phyloP scores from a whole-genome alignment of 2,888 invertebrate genomes.

The Halictus ligatus region DNA sequence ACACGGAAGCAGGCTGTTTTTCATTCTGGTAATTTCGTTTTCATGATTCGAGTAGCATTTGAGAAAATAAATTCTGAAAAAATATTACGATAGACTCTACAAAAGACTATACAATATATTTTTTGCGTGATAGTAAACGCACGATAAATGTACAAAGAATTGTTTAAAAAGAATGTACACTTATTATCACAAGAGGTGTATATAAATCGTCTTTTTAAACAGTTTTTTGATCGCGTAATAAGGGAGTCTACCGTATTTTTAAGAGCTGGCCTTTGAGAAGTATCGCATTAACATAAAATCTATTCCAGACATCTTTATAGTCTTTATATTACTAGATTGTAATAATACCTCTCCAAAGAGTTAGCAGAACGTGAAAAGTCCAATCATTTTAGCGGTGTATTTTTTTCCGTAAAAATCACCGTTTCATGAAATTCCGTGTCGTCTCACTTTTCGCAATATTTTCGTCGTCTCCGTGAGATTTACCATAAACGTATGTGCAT shows the following conservation, averaged over 20 bases:
- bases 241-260: neutral
- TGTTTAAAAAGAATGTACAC: neutral
- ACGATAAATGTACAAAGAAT: no score
- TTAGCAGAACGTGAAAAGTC: neutral
- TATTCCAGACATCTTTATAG: constrained; percentile 2
- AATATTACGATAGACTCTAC: no score
- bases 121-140: no score
- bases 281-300: neutral
- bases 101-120: neutral
- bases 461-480: neutral
- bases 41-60: neutral
- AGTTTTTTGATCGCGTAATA: neutral
- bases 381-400: neutral
- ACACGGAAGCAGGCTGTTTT: constrained; percentile 85
- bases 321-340: neutral
- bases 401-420: neutral
- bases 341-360: neutral
- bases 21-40: constrained; percentile 79
- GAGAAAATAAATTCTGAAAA: neutral
- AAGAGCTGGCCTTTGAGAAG: neutral
- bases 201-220: no score
- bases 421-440: neutral
- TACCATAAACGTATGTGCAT: neutral
- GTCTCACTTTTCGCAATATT: neutral
- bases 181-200: neutral